Conservation (phyloP, 53 echinoderm and acorn worm species). For the Echinarachnius parma region DNA sequence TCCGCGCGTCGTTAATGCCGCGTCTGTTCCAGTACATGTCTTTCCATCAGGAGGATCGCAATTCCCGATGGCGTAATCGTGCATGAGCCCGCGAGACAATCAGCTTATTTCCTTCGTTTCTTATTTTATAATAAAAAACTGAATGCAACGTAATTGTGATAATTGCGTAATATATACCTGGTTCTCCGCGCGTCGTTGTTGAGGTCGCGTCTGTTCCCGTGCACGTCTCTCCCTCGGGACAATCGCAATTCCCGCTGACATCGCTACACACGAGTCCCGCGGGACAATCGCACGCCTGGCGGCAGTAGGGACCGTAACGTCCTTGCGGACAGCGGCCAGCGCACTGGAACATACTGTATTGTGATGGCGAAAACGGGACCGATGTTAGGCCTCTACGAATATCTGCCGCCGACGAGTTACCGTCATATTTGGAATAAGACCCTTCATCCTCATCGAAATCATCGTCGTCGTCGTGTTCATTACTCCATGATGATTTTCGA, state of each 20-base stretch:
- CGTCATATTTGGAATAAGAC: conserved; percentile 14
- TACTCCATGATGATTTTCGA: too few relatives aligned
- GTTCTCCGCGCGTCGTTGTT: background rate
- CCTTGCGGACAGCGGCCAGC: conserved; percentile 35
- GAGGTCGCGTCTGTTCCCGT: background rate
- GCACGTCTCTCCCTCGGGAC: conserved; percentile 32
- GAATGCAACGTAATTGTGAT: too few relatives aligned
- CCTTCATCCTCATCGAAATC: conserved; percentile 11
- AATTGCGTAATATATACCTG: too few relatives aligned
- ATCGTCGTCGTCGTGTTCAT: background rate
- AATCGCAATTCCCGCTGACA: conserved; percentile 37
- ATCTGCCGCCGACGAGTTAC: conserved; percentile 12
- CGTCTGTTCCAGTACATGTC: conserved; percentile 1
- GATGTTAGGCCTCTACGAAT: background rate
- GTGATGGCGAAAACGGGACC: conserved; percentile 15
- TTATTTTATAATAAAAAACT: too few relatives aligned
- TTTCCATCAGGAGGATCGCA: too few relatives aligned
- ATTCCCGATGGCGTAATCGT: too few relatives aligned
- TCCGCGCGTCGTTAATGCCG: background rate
- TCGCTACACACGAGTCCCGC: conserved; percentile 36
- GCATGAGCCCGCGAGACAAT: too few relatives aligned
- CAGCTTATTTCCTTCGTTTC: too few relatives aligned
- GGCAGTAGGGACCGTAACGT: conserved; percentile 25
- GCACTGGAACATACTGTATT: conserved; percentile 36
- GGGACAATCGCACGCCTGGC: conserved; percentile 17